These are phyloP conservation scores for Rachycentron canadum DNA, from an alignment of 2,797 vertebrate genomes.

Conservation along the genomic window DNA sequence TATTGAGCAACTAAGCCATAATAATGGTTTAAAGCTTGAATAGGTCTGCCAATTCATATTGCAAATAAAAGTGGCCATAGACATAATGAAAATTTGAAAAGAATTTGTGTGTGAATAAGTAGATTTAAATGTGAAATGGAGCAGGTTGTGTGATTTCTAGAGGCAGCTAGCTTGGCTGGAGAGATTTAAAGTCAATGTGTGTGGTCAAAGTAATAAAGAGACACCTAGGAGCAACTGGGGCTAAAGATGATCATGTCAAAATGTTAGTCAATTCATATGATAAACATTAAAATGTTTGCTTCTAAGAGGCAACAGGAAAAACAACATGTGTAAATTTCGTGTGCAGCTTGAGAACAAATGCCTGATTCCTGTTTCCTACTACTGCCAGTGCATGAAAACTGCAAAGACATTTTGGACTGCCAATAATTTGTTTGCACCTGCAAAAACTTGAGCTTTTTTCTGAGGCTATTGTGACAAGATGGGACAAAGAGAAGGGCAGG, in stretches of 20 bases:
- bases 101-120: conserved; percentile 21
- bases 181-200: conserved; percentile 55
- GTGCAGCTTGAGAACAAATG: conserved; percentile 17
- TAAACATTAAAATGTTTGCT: conserved; percentile 5
- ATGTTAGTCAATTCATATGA: conserved; percentile 2
- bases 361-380: conserved; percentile 48
- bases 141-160: conserved; percentile 22
- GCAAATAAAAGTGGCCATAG: conserved; percentile 26
- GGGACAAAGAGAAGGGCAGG: conserved; percentile 74
- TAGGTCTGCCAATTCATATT: conserved; percentile 37
- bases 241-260: conserved; percentile 48
- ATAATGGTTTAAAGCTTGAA: conserved; percentile 47
- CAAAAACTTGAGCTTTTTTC: conserved; percentile 73
- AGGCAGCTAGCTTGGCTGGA: conserved; percentile 26
- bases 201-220: conserved; percentile 58
- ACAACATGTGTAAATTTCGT: conserved; percentile 10
- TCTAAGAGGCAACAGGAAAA: conserved; percentile 15
- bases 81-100: conserved; percentile 34
- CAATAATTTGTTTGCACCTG: conserved; percentile 80
- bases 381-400: conserved; percentile 54
- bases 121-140: conserved; percentile 43
- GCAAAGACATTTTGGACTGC: conserved; percentile 55
- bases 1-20: conserved; percentile 51
- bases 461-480: conserved; percentile 78
- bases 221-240: conserved; percentile 36